Evolutionary conservation across 92 coral and sea anemone species (phyloP).

Genomic region (Epizoanthus illoricatus): DNA sequence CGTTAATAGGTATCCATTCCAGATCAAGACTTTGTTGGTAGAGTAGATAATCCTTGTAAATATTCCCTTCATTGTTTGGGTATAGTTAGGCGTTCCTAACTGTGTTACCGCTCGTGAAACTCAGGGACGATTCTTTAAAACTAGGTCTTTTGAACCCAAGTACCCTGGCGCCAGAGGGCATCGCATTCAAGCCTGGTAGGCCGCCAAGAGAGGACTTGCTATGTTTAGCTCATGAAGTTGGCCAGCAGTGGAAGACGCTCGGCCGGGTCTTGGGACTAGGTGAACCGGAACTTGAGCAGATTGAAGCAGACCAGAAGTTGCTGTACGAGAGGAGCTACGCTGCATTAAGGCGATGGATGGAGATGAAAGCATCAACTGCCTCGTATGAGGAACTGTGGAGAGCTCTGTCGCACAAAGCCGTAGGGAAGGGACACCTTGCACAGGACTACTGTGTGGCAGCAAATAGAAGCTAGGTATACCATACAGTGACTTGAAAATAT

Average conservation of each 20-base stretch:
- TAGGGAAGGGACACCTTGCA: constrained; percentile 30
- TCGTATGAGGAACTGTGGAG: constrained; percentile 23
- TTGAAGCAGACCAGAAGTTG: constrained; percentile 29
- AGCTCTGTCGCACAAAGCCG: constrained; percentile 24
- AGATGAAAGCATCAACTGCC: constrained; percentile 4
- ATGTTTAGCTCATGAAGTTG: constrained; percentile 29
- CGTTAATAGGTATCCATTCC: too few species aligned
- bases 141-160: neutral
- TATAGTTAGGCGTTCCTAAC: neutral
- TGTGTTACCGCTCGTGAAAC: neutral
- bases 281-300: constrained; percentile 29
- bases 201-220: neutral
- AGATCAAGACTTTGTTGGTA: too few species aligned
- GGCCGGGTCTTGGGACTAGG: constrained; percentile 33
- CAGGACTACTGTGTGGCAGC: neutral
- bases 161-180: neutral
- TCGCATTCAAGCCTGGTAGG: neutral
- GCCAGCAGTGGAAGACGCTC: constrained; percentile 39
- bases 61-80: neutral
- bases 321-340: constrained; percentile 45
- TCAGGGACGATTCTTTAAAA: neutral
- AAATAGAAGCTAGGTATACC: neutral
- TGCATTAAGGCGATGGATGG: constrained; percentile 32
- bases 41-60: too few species aligned
- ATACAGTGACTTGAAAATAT: too few species aligned